Conservation (phyloP, 2,797 vertebrate species). For the Thripadectes ignobilis region DNA sequence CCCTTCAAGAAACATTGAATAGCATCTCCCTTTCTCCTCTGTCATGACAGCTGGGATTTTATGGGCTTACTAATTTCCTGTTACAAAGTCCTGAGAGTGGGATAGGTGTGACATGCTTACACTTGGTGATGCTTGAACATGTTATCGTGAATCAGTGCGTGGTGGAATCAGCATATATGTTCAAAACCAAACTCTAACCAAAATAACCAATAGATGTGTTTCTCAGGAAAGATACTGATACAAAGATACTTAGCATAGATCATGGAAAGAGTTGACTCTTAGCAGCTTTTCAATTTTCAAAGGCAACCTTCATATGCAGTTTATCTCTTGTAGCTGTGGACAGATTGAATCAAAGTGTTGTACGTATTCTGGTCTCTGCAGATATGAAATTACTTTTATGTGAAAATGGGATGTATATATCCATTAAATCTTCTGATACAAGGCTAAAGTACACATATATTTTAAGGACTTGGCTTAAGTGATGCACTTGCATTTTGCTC, state of each 20-base stretch:
- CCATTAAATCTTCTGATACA: background rate
- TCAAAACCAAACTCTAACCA: background rate
- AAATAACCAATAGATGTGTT: background rate
- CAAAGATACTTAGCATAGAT: background rate
- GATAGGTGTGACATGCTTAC: background rate
- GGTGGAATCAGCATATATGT: background rate
- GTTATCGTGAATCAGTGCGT: background rate
- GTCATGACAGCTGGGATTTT: background rate
- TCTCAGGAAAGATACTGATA: background rate
- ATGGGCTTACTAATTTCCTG: background rate
- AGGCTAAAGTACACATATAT: background rate
- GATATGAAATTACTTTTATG: background rate
- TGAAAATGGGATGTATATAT: background rate
- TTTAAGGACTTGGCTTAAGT: background rate
- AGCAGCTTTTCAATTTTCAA: background rate
- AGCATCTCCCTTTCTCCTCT: background rate
- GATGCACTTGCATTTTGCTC: background rate
- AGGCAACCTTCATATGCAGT: background rate
- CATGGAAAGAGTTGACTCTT: background rate
- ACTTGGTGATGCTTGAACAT: background rate
- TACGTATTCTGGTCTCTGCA: background rate
- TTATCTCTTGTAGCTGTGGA: conserved; percentile 20
- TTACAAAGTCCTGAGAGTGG: background rate
- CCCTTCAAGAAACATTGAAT: background rate
- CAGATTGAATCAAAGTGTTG: background rate